Evolutionary conservation across 2,888 invertebrate genomes (phyloP).

Genomic region (Erebia aethiops): DNA sequence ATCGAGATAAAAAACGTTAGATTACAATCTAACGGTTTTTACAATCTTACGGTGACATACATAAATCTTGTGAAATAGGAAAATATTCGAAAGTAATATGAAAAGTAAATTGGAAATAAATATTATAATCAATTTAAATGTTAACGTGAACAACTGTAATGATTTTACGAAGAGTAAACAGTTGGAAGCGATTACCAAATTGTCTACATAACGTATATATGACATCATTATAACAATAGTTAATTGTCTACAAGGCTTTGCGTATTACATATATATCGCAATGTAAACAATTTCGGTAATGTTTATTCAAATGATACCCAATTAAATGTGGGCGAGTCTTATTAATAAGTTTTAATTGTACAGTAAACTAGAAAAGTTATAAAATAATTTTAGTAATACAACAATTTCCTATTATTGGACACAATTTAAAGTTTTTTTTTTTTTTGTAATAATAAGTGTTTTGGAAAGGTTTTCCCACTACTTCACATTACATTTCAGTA

Average conservation of each 20-base stretch:
- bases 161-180: constrained; percentile 12
- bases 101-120: not conserved
- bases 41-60: too few species aligned
- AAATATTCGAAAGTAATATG: too few species aligned
- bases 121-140: not conserved
- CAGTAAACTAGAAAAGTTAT: constrained; percentile 7
- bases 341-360: constrained; percentile 5
- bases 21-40: too few species aligned
- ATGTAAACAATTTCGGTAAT: constrained; percentile 50
- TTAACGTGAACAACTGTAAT: not conserved
- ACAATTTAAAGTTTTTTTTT: too few species aligned
- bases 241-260: constrained; percentile 22
- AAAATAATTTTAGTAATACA: not conserved
- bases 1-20: too few species aligned
- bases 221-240: constrained; percentile 32
- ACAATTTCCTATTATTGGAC: not conserved
- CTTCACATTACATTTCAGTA: too few species aligned
- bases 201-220: constrained; percentile 24
- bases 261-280: constrained; percentile 1
- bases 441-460: too few species aligned
- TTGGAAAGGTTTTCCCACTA: too few species aligned
- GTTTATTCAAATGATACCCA: constrained; percentile 61
- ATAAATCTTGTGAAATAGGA: too few species aligned
- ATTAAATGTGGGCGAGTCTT: constrained; percentile 45
- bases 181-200: constrained; percentile 15